A percentile compares a stretch with the other conserved stretches of the same genome.
These are phyloP conservation scores for Thymelicus lineola DNA, from an alignment of 2,888 invertebrate genomes.

Conservation along the genomic window DNA sequence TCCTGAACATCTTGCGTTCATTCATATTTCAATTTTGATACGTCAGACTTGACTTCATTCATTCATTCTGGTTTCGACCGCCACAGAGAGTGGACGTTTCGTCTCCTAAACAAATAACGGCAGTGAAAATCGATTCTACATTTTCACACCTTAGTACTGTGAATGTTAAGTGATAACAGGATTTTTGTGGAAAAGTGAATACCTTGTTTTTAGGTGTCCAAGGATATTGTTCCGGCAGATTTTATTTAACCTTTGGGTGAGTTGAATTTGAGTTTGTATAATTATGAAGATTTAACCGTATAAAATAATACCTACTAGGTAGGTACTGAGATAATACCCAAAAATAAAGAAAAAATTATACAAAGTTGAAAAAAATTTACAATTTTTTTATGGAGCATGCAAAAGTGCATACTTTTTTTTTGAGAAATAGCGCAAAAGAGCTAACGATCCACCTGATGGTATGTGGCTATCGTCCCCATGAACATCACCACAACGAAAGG, in stretches of 20 bases:
- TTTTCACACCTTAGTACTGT: slow-evolving; percentile 10
- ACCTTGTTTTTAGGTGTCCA: not conserved
- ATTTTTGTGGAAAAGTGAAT: slow-evolving; percentile 21
- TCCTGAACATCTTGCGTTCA: slow-evolving; percentile 51
- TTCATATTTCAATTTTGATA: slow-evolving; percentile 44
- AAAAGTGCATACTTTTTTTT: no score
- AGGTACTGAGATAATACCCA: no score
- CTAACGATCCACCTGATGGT: no score
- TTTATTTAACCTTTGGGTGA: slow-evolving; percentile 4
- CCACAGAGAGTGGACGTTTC: slow-evolving; percentile 10
- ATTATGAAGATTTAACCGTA: no score
- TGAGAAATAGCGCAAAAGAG: no score
- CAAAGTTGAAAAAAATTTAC: no score
- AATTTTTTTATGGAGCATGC: no score
- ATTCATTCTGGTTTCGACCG: slow-evolving; percentile 40
- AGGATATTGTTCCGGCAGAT: slow-evolving; percentile 4
- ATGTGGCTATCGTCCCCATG: no score
- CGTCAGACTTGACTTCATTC: slow-evolving; percentile 28
- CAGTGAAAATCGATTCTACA: slow-evolving; percentile 13
- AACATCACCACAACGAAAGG: no score
- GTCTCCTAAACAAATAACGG: slow-evolving; percentile 3
- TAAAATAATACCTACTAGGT: no score
- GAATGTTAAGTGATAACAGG: not conserved
- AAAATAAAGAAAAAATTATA: no score
- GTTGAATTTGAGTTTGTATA: not conserved